A percentile compares a stretch with the other conserved stretches of the same genome.
Conservation (phyloP, 2,797 vertebrate species). For the Hybognathus amarus region DNA sequence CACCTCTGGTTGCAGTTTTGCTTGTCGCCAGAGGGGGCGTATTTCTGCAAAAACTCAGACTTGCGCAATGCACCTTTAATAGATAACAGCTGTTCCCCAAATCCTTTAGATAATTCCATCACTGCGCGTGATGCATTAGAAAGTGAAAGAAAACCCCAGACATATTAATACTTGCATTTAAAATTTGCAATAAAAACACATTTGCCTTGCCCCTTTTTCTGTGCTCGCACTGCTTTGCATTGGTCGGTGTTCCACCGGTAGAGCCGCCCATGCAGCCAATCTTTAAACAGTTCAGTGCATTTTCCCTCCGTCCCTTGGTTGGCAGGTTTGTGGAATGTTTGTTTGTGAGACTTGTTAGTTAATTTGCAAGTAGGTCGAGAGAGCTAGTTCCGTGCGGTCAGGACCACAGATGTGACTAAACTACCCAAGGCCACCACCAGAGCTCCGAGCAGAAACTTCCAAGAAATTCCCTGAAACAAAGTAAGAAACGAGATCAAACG, state of each 20-base stretch:
- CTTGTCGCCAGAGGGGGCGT: too few species aligned
- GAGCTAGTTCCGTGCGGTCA: constrained; percentile 78
- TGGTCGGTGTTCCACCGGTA: neutral
- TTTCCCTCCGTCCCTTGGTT: constrained; percentile 31
- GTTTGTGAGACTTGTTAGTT: constrained; percentile 47
- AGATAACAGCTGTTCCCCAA: neutral
- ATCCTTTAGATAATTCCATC: neutral
- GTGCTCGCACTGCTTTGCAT: constrained; percentile 3
- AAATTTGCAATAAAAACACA: too few species aligned
- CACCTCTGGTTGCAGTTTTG: too few species aligned
- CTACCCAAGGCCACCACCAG: constrained; percentile 79
- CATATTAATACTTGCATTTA: neutral
- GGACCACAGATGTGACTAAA: constrained; percentile 77
- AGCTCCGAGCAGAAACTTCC: constrained; percentile 80
- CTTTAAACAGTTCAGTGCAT: constrained; percentile 23
- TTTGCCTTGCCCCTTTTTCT: neutral
- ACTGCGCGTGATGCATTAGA: neutral
- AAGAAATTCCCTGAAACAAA: constrained; percentile 77
- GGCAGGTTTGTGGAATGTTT: constrained; percentile 49
- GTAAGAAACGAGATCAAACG: constrained; percentile 46
- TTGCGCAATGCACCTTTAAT: too few species aligned
- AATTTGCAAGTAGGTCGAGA: constrained; percentile 36
- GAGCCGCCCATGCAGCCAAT: neutral
- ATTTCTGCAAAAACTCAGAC: too few species aligned
- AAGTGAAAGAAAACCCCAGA: neutral